Evolutionary conservation across 1,140 invertebrate genomes (phyloP), one percentile per base, ranked within the genome.

Genomic region (Scaptomyza pallida): DNA sequence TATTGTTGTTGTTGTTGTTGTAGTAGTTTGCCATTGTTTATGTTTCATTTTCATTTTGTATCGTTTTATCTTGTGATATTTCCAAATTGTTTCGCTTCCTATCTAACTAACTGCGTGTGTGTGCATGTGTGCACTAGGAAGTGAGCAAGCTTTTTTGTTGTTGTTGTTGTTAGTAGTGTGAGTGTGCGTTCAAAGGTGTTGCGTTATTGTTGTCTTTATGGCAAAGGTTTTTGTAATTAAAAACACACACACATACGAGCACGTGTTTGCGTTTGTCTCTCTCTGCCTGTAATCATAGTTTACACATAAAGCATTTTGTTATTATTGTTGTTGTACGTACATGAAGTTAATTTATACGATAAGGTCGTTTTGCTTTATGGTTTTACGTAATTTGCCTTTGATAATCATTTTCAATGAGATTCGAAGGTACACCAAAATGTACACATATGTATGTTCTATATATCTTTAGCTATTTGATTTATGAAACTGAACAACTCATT

Each of bases 311-410:
- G 59, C 82, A 37, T 69, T 86, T 86, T 88, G 74, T 45, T 70
- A 56, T 82, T 77, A 61, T 54, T 62, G 77, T 82, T 77, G 67
- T 54, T 62, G 77, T 51, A 26, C 23, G n/a, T n/a, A 73, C 73
- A 81, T 77, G 63, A 61, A 81, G 71, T 78, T 69, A 75, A 88
- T 88, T 81, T 78, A 76, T 77, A 74, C 82, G 63, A 86, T 86
- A 86, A 86, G 82, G 82, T 78, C 81, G 81, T 88, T 78, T 88
- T 86, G 82, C 71, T 88, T 68, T 75, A 82, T 78, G 74, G 72
- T 78, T 86, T 88, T 86, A 74, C 78, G 82, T 86, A 86, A 86
- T 86, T 61, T 86, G 60, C 82, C 73, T 82, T 82, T 88, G 75
- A 86, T 86, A 78, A 86, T 33, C 2, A 67, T 75, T 79, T 85